Base-by-base conservation (phyloP, 2,797 vertebrate species). In the Tolypeutes matacus region DNA sequence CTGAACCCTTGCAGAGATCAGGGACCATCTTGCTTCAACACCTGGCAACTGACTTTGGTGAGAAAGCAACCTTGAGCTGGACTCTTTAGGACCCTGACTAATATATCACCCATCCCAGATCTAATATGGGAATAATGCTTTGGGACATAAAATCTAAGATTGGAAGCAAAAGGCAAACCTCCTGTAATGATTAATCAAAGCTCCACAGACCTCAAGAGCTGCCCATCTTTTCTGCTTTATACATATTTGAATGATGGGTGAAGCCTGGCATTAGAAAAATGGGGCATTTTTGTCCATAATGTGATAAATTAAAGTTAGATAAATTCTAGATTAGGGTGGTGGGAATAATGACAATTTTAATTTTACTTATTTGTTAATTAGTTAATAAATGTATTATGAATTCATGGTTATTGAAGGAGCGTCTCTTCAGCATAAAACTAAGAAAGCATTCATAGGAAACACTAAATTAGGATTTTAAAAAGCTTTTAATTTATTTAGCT, bases 381-480 rank as follows among this genome's bases (percentile, higher is more conserved):
- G 25, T 78, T 86, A 51, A 78, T 93, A 67, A 58, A 76, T 88
- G 39, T 67, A 67, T 77, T 95, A 21, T 73, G 27, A 67, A 89
- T 70, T 2, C 8, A n/a, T 89, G 29, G 21, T 6, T 56, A 9
- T 88, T 86, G 75, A 81, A 4, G 67, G 39, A 39, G 60, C 31
- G 1, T 60, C 29, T 84, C 31, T 72, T 76, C 5, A 39, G 20
- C 5, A 23, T 65, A 56, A 15, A 64, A 62, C 25, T 42, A 51
- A 87, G 34, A 25, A 60, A 14, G 17, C 3, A 36, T 42, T 86
- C 69, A 27, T 56, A 76, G 80, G 82, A 94, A 60, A 76, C 18
- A 77, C 8, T 29, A 23, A 64, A 27, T 20, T 69, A 5, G 39
- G 39, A 18, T 56, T 34, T 53, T 42, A 39, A 27, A 75, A 60